A percentile compares a stretch with the other conserved stretches of the same genome.
phyloP scores from a whole-genome alignment of 2,888 invertebrate species.

The Cephus spinipes region DNA sequence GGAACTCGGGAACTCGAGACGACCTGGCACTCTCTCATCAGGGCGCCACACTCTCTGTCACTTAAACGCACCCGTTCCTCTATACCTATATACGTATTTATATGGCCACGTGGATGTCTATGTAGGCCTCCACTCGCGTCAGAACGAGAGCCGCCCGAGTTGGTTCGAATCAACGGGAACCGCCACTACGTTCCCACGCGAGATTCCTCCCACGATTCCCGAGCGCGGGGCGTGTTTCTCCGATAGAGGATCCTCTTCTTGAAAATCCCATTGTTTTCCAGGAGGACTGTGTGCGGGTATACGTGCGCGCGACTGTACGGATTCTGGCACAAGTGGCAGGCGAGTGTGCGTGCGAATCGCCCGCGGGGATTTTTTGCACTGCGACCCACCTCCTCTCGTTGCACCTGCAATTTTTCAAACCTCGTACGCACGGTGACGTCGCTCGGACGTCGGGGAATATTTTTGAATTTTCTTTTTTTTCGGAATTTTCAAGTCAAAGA shows the following conservation, averaged over 20 bases:
- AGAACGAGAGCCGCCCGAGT: conserved; percentile 16
- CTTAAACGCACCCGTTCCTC: no score
- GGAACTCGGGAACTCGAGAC: conserved; percentile 2
- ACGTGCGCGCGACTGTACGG: background rate
- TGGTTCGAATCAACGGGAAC: conserved; percentile 20
- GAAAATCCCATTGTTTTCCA: conserved; percentile 18
- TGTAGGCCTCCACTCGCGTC: background rate
- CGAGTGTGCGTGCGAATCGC: background rate
- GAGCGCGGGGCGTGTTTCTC: conserved; percentile 35
- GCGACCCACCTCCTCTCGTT: background rate
- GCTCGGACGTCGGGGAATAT: background rate
- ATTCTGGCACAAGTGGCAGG: background rate
- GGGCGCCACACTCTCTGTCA: background rate
- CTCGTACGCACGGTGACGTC: conserved; percentile 17
- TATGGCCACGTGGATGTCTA: background rate
- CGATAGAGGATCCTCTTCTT: conserved; percentile 36
- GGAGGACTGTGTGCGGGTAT: background rate
- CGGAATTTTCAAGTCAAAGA: background rate
- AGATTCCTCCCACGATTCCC: conserved; percentile 51
- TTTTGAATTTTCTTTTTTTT: background rate
- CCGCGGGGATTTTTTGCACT: background rate
- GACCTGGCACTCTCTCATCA: background rate
- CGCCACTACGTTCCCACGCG: conserved; percentile 46
- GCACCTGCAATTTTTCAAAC: conserved; percentile 21
- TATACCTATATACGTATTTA: background rate